Base-by-base conservation (phyloP, 2,888 invertebrate species). In the Drosophila imparisetae region DNA sequence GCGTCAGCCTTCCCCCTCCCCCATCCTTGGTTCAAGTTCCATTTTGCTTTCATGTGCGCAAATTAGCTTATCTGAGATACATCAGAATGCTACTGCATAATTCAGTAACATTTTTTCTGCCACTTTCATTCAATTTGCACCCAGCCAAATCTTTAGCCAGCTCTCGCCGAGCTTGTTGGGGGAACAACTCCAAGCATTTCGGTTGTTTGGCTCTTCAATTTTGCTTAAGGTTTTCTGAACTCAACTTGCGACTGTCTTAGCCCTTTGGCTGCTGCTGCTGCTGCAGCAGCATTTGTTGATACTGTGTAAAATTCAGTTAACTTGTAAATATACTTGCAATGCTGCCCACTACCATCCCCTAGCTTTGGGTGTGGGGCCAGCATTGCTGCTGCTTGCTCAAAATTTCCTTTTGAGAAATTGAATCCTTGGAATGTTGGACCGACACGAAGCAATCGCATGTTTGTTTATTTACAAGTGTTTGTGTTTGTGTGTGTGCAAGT, bases 121-220 rank as follows among this genome's bases (percentile, higher is more conserved):
- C 79, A 89, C 87, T 87, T 87, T 86, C 83, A 89, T 90, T 89
- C 90, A 89, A 91, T 89, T 89, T 90, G 89, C 91, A 91, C 87
- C 89, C 80, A 73, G 80, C 21, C 52, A 81, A 81, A 83, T 81
- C 83, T 83, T 79, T 70, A 57, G 61, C 52, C 55, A 63, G 53
- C 74, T 50, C 60, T 49, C 58, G 45, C 61, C 67, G 73, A 78
- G 69, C 57, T 78, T 79, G 15, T 53, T 53, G 45, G 34, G 38
- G 32, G 55, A 24, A 52, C 29, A n/a, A 13, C 15, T 38, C 10
- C 29, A 71, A 52, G 32, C 38, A 61, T 63, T 48, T 36, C 32
- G 27, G 34, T 49, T 54, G 32, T 36, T 62, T 80, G 38, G 34
- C 18, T 49, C 42, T 30, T 29, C 18, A 53, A 53, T 53, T 49